Evolutionary conservation across 2,113 vertebrate genomes (phyloP), one percentile per base, ranked within the genome.

Genomic region (Dicrurus megarhynchus): DNA sequence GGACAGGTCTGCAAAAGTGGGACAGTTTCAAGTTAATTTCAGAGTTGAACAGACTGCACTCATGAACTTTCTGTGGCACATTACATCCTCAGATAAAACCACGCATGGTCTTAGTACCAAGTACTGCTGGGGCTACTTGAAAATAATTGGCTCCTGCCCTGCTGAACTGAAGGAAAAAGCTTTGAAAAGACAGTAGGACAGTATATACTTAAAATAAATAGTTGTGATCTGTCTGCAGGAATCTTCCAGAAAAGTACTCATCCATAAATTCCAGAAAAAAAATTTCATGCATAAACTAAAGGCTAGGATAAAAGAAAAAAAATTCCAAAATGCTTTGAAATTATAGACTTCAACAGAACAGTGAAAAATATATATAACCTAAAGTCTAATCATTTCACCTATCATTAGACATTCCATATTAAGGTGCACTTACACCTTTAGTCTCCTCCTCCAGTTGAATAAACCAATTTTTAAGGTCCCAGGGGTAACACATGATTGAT

Each of bases 21-120:
- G 18, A 24, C 13, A 35, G 21, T 56, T 91, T 37, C 2, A 6
- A 50, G n/a, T 42, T 46, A 60, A 18, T 80, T 83, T 59, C 30
- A 68, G 27, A 39, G 9, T 18, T 67, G 28, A 59, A 18, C 56
- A 55, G 35, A 19, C 7, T 32, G 9, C 13, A 46, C 5, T 63
- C 3, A 2, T 23, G 44, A 71, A 33, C 18, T 52, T 86, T 32
- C 41, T 42, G 15, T 7, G 13, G 8, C 30, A 77, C 24, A 7
- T 71, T 57, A 9, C 9, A 6, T 4, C 3, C 20, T 50, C 19
- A 19, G 35, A 26, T 42, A 64, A 56, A 42, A 20, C 2, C 3
- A 2, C 28, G 7, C 9, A 6, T 5, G 1, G 2, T 5, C 44
- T 67, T 35, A 37, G 28, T 10, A 1, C 0, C 53, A 70, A 17